Evolutionary conservation across 2,888 invertebrate genomes (phyloP), one percentile per base, ranked within the genome.

Genomic region (Allygus modestus): DNA sequence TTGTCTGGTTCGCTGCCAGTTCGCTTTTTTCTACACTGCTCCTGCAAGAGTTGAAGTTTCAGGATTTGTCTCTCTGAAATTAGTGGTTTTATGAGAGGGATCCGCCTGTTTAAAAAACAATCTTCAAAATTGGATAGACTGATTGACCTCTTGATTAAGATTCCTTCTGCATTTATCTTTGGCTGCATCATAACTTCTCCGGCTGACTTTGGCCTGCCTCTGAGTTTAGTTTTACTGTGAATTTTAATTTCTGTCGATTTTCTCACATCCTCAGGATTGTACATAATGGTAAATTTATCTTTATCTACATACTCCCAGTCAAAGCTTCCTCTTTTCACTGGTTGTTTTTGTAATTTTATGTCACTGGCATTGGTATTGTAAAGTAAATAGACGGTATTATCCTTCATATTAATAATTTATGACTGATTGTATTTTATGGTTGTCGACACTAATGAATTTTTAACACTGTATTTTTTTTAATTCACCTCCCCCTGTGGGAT

Each of bases 111-210:
- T n/a, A 69, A 5, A 33, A 69, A 69, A 17, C 28, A 33, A n/a
- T 69, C 69, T 31, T 69, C 69, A n/a, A 69, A 7, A 5, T 17
- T 69, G 31, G 69, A 69, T n/a, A 69, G 17, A 33, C 69, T 69
- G 69, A 15, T 69, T 28, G 69, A 28, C 17, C 17, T 69, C 28
- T 33, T 28, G 31, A 69, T n/a, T 9, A 69, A 31, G 17, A 31
- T 31, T 33, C 12, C 69, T 11, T 69, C 69, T 33, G 17, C 31
- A 31, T 7, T n/a, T 12, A 23, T n/a, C 9, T 69, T 33, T 31
- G 31, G 31, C n/a, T 31, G 69, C 17, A 1, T 69, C 31, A 69
- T 31, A 1, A 28, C 69, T n/a, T 33, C 69, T 5, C 33, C 69
- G 15, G 69, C 69, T 7, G 69, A 69, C 17, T 31, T 28, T 28